phyloP scores from a whole-genome alignment of 2,113 vertebrate species.

The Neolamprologus sp. region DNA sequence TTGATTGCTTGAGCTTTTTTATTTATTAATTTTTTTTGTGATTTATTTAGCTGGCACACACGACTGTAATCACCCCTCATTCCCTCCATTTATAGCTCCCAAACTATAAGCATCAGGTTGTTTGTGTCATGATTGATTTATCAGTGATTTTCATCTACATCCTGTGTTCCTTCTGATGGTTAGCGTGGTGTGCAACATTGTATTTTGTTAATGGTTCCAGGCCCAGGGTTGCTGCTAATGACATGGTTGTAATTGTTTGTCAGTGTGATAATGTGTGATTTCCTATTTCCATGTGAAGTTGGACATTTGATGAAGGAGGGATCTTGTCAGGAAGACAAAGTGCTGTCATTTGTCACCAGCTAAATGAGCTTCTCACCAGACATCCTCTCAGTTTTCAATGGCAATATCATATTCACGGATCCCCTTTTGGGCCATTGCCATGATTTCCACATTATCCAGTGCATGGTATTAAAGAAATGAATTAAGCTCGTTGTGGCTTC shows the following conservation, averaged over 20 bases:
- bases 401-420: constrained; percentile 10
- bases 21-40: not conserved
- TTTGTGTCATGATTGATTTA: constrained; percentile 48
- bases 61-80: not conserved
- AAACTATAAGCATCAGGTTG: constrained; percentile 28
- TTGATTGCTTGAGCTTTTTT: constrained; percentile 23
- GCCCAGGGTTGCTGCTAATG: constrained; percentile 84
- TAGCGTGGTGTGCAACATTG: constrained; percentile 44
- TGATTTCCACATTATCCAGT: not conserved
- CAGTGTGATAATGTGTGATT: constrained; percentile 85
- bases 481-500: not conserved
- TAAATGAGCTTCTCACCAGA: constrained; percentile 86
- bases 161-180: constrained; percentile 48
- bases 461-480: not conserved
- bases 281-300: constrained; percentile 89
- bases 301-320: constrained; percentile 90
- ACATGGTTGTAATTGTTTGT: constrained; percentile 95
- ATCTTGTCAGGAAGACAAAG: constrained; percentile 90
- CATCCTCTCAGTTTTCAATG: constrained; percentile 49
- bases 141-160: constrained; percentile 35
- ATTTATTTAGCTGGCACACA: constrained; percentile 22
- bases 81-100: not conserved
- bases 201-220: constrained; percentile 47
- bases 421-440: not conserved
- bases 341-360: constrained; percentile 87